Base-by-base conservation (phyloP, 2,888 invertebrate genomes). In the Cantharis flavilabris region DNA sequence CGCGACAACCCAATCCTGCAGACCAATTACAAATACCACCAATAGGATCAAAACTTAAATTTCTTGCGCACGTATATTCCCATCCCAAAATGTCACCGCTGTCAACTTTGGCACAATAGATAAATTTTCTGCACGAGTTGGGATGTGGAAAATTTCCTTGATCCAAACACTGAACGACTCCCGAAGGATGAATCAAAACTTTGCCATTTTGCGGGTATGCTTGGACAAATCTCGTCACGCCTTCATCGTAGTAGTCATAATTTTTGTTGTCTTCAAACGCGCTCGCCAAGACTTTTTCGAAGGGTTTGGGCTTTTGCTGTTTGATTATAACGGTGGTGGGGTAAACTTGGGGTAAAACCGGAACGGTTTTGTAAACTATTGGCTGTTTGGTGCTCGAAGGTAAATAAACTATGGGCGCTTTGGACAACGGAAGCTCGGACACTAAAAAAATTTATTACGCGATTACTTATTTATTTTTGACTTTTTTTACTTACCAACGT, bases 81-180 rank as follows among this genome's bases (percentile, higher is more conserved):
- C 96, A 97, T 9, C 96, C 96, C 1, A 95, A 89, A 2, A 96
- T 92, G 14, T 92, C 92, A 13, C 94, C 94, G 84, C 92, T 93
- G 81, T 96, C 95, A 90, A 95, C 93, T 86, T 91, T 92, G 26
- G 97, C 96, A 88, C 97, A 97, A 18, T 95, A 96, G 83, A 97
- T 96, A 87, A 97, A 97, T 88, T 96, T 96, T 88, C 94, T 95
- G 88, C 97, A 97, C 0, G 96, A 96, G 14, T 93, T 91, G 2
- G 97, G 97, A 89, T 97, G 97, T 0, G 97, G 95, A 89, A 97
- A 97, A 87, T 95, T 97, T 62, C 97, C 97, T 83, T 95, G 94
- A 87, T 97, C 97, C 76, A 96, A 89, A 86, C 97, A 97, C 82
- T 95, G 94, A 82, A 97, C 94, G 73, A 92, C 91, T 30, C 95